Evolutionary conservation across 2,797 vertebrate species (phyloP), one percentile per base, ranked within the genome.

Genomic region (Lates japonicus): DNA sequence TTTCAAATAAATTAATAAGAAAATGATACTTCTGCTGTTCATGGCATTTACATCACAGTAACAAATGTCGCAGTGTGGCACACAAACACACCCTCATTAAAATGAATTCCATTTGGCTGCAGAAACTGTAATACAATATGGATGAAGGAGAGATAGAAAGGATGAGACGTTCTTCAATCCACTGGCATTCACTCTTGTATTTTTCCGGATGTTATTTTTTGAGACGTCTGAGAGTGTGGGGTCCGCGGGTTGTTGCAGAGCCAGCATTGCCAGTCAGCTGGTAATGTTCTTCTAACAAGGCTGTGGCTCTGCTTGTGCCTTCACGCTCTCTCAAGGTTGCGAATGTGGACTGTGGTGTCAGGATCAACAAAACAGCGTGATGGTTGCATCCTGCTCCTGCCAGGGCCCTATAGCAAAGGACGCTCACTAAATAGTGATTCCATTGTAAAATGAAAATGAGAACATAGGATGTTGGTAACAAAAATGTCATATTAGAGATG

Each of bases 361-460:
- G 69, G 59, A 64, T 79, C 51, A 46, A 83, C 48, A 76, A 29
- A 79, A 74, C 67, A 65, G 61, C 58, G 54, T 62, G 57, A 46
- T 22, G 49, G 60, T 49, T 44, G 65, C 29, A 48, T 63, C 59
- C n/a, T 14, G 48, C 8, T 10, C 31, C 31, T 58, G 41, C 29
- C 46, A 57, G 46, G 74, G 59, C 42, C 61, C n/a, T 25, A 25
- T 44, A 80, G 74, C 25, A 55, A 66, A 65, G 33, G 44, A 44
- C 25, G 29, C 35, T 65, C 67, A n/a, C 46, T 19, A 61, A 35
- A 75, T 62, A 66, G 17, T 67, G 60, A 61, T 10, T 49, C 20
- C n/a, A 12, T 10, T 11, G 48, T 49, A 10, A 49, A 49, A n/a
- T 49, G 48, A n/a, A 51, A 51, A 51, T 22, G 49, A 51, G 22